A percentile compares a stretch with the other conserved stretches of the same genome.
phyloP scores from a whole-genome alignment of 2,888 invertebrate species.

The Iphiclides podalirius region DNA sequence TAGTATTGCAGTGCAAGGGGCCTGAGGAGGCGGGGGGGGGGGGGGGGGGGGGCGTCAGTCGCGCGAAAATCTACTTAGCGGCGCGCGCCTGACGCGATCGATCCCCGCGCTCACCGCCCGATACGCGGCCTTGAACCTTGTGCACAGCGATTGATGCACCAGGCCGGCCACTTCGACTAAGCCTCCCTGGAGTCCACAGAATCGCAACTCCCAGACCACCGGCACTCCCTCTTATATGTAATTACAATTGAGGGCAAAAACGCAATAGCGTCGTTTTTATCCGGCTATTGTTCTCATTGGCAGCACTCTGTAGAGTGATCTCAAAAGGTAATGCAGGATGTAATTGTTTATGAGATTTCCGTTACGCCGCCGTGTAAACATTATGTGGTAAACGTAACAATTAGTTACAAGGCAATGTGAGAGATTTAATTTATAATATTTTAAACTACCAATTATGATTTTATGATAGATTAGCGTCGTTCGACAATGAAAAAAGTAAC shows the following conservation, averaged over 20 bases:
- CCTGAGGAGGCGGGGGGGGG: conserved; percentile 37
- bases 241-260: no score
- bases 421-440: no score
- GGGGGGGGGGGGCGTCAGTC: conserved; percentile 31
- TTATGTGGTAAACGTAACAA: not conserved
- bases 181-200: no score
- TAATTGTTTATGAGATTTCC: not conserved
- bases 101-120: conserved; percentile 60
- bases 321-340: not conserved
- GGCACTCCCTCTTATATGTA: no score
- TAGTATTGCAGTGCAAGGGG: not conserved
- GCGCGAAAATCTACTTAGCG: no score
- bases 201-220: no score
- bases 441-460: no score
- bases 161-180: conserved; percentile 27
- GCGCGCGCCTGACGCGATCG: conserved; percentile 70
- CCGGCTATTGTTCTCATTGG: no score
- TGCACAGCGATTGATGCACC: conserved; percentile 21
- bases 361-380: not conserved
- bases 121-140: conserved; percentile 69
- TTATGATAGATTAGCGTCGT: no score
- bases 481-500: no score
- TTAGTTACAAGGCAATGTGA: no score
- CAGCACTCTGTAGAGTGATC: not conserved
- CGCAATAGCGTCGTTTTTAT: no score